Evolutionary conservation across 35 echinoderm and acorn worm genomes (phyloP), one percentile per base, ranked within the genome.

Genomic region (Nesometra sesokonis): DNA sequence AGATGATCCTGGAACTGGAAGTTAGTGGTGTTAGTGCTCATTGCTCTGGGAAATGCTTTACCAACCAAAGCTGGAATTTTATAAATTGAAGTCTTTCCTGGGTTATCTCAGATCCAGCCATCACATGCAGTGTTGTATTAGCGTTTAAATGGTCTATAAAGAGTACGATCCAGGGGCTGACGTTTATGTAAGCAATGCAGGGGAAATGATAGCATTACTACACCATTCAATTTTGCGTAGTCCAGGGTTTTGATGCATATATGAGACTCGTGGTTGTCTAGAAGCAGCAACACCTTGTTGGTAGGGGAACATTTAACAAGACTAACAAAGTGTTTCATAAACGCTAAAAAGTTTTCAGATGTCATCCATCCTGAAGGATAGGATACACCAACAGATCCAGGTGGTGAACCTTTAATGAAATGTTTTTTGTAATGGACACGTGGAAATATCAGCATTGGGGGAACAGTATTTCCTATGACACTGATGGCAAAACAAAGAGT

Each of bases 231-330:
- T n/a, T 82, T 81, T 33, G 78, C 38, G 31, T 34, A 87, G 52
- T 91, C 78, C 0, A 91, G 33, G 19, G 39, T 82, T 33, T 40
- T 76, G 19, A 87, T 36, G 34, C 39, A 86, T 30, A 90, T 27
- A 90, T 90, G 77, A 34, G 83, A 47, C 8, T 34, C 57, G 37
- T 86, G 77, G 36, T 90, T 86, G 35, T 90, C 89, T 13, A 86
- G 23, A 67, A 67, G 52, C 21, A 67, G 21, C 1, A 67, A 27
- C 52, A 43, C 38, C 38, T 43, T 43, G 38, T 43, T 43, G n/a
- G n/a, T n/a, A n/a, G n/a, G n/a, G n/a, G n/a, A n/a, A n/a, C n/a
- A n/a, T n/a, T n/a, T n/a, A n/a, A n/a, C n/a, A n/a, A n/a, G n/a
- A n/a, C n/a, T n/a, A n/a, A n/a, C n/a, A n/a, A n/a, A n/a, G n/a